phyloP scores from a whole-genome alignment of 2,113 vertebrate species.

The Catharus bicknelli region DNA sequence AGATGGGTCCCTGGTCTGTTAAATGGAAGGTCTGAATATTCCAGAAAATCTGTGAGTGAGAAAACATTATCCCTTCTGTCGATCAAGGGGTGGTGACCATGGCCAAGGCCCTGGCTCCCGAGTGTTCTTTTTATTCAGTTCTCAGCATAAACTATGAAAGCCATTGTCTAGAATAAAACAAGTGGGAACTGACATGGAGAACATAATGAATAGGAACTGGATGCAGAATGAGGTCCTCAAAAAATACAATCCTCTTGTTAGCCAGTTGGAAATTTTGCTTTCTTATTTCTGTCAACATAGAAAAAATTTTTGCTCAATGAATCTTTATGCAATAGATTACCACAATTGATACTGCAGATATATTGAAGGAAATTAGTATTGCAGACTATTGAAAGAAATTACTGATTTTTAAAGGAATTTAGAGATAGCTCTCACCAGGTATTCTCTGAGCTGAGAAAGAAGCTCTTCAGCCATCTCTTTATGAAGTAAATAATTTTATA shows the following conservation, averaged over 20 bases:
- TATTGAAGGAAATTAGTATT: not conserved
- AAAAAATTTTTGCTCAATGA: not conserved
- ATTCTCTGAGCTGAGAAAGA: not conserved
- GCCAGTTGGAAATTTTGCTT: not conserved
- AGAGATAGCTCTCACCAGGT: not conserved
- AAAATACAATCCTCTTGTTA: not conserved
- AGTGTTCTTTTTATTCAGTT: not conserved
- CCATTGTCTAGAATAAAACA: not conserved
- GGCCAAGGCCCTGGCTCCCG: not conserved
- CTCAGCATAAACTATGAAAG: not conserved
- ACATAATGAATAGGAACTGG: not conserved
- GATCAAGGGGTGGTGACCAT: not conserved
- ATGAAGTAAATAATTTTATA: not conserved
- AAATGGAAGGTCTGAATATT: not conserved
- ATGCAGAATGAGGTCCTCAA: not conserved
- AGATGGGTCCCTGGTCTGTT: not conserved
- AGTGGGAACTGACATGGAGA: not conserved
- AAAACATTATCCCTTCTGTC: not conserved
- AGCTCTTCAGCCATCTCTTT: not conserved
- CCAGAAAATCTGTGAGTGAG: not conserved
- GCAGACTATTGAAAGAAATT: not conserved
- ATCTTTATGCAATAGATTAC: not conserved
- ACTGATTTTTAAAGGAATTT: not conserved
- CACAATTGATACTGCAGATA: not conserved
- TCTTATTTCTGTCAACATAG: not conserved